phyloP scores from a whole-genome alignment of 1,140 invertebrate genomes.

The Steinernema feltiae region DNA sequence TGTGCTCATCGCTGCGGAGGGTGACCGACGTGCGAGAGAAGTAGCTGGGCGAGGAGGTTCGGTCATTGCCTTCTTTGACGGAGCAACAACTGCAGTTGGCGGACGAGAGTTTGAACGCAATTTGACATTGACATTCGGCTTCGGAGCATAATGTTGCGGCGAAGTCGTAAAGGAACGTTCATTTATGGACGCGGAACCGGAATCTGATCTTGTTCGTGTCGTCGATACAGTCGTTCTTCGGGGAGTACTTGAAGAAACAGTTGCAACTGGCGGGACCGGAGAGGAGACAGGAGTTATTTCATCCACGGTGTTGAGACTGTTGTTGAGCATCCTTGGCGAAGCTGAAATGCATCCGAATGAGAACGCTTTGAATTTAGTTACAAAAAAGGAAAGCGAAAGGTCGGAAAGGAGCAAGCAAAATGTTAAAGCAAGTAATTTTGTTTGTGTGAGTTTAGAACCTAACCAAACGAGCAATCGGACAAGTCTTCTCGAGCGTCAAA shows the following conservation, averaged over 20 bases:
- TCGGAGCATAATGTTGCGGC: background rate
- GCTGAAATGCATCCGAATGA: background rate
- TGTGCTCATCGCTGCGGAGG: background rate
- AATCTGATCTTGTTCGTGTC: background rate
- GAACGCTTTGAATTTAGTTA: background rate
- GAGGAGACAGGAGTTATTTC: background rate
- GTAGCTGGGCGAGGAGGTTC: background rate
- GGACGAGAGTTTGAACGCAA: background rate
- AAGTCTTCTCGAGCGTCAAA: background rate
- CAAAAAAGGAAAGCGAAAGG: background rate
- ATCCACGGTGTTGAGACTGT: background rate
- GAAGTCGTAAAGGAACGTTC: background rate
- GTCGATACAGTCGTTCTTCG: background rate
- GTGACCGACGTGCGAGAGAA: background rate
- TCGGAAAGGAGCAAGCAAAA: background rate
- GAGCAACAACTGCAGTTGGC: background rate
- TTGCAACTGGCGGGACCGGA: background rate
- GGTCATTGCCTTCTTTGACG: background rate
- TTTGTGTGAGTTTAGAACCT: constrained; percentile 4
- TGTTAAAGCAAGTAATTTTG: constrained; percentile 12
- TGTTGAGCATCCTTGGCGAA: background rate
- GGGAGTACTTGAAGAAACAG: background rate
- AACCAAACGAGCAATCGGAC: background rate
- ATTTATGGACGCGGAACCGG: background rate
- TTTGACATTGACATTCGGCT: constrained; percentile 2